Evolutionary conservation across 2,888 invertebrate species (phyloP).

Genomic region (Cerastis leucographa): DNA sequence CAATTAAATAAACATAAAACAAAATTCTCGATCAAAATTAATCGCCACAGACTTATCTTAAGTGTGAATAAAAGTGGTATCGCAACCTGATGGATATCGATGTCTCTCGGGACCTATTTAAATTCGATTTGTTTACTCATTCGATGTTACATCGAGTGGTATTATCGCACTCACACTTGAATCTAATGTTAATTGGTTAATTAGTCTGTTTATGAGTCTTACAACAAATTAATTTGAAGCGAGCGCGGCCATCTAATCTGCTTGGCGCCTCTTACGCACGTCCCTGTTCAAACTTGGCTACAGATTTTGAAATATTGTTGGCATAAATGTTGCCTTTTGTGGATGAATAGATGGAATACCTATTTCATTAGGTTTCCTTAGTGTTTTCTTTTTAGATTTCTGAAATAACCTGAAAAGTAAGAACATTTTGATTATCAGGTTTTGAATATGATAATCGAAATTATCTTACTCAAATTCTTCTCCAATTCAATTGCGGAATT

Average conservation of each 20-base stretch:
- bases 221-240: conserved; percentile 80
- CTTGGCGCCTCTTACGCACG: conserved; percentile 75
- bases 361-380: neutral
- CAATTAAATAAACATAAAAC: conserved; percentile 51
- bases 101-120: conserved; percentile 46
- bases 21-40: conserved; percentile 40
- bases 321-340: neutral
- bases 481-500: neutral
- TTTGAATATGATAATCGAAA: neutral
- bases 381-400: neutral
- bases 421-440: neutral
- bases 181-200: conserved; percentile 82
- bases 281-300: conserved; percentile 66
- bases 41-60: conserved; percentile 39
- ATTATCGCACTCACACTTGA: conserved; percentile 60
- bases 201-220: conserved; percentile 80
- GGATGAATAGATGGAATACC: neutral
- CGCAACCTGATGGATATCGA: conserved; percentile 38
- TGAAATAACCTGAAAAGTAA: neutral
- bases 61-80: conserved; percentile 36
- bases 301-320: conserved; percentile 6
- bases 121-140: conserved; percentile 74
- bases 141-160: conserved; percentile 63
- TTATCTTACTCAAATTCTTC: neutral
- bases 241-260: conserved; percentile 75